Evolutionary conservation across 2,113 vertebrate genomes (phyloP), one percentile per base, ranked within the genome.

Genomic region (Lethenteron camtschaticum): DNA sequence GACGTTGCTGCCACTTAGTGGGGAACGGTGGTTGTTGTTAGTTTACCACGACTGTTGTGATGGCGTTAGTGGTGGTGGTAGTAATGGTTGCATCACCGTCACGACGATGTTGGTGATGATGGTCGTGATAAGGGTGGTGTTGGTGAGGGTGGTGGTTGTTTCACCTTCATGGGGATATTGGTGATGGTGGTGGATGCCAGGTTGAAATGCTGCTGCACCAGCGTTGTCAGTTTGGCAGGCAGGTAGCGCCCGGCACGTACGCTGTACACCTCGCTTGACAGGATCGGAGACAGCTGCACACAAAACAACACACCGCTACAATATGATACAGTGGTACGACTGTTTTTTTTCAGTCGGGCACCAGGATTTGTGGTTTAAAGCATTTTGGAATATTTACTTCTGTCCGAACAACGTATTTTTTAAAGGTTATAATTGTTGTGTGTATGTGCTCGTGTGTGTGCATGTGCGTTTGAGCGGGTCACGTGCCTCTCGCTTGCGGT

Each of bases 111-210:
- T 13, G 59, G 16, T 63, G 59, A 18, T 63, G 59, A 63, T 63
- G 59, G 59, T 8, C 13, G 4, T 63, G 59, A 18, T 13, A 13
- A 63, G 13, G 59, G 41, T 41, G 41, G 41, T 41, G 41, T 41
- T 41, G 41, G 41, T 41, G 41, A 41, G 41, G 41, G 41, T 41
- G 41, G 41, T 41, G 41, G 41, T 5, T 41, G 41, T 41, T 41
- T 41, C 84, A 96, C 94, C 89, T 99, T 99, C 94, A 96, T 99
- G 8, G 94, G 94, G 77, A 96, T 99, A 81, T 99, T 96, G 16
- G 94, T 99, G 76, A 99, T 99, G 58, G 90, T 96, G 75, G 94
- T 99, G 71, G 90, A 99, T 71, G 94, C 87, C 83, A 99, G 77
- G 80, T 99, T 92, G 70, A 94, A 99, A 81, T 99, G 89, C 56